Evolutionary conservation across 2,113 vertebrate genomes (phyloP).

Genomic region (Morone saxatilis): DNA sequence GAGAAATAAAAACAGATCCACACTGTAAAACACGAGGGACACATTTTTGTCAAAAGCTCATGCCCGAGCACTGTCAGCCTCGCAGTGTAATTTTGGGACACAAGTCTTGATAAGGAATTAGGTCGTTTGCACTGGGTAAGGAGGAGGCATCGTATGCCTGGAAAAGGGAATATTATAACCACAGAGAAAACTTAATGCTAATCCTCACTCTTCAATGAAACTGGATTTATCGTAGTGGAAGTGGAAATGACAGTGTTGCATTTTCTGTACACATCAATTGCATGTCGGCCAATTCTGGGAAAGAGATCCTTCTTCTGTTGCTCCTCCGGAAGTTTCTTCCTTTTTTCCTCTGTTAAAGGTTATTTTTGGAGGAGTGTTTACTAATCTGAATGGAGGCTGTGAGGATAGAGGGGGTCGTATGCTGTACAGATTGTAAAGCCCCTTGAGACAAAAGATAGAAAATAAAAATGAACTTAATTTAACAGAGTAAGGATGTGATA

Average conservation of each 20-base stretch:
- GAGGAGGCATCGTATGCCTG: background rate
- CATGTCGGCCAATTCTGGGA: too few relatives aligned
- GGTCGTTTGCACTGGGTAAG: conserved; percentile 9
- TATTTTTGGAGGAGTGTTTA: too few relatives aligned
- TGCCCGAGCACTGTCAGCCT: background rate
- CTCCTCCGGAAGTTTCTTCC: too few relatives aligned
- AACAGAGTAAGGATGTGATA: too few relatives aligned
- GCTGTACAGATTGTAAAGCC: too few relatives aligned
- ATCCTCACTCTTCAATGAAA: background rate
- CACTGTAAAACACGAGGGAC: background rate
- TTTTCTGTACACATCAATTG: too few relatives aligned
- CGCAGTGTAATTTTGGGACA: conserved; percentile 15
- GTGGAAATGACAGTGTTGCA: background rate
- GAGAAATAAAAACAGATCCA: background rate
- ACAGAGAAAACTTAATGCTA: background rate
- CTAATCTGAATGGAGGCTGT: too few relatives aligned
- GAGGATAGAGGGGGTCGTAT: too few relatives aligned
- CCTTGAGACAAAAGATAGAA: too few relatives aligned
- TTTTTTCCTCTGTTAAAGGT: too few relatives aligned
- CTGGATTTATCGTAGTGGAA: background rate
- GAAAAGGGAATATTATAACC: background rate
- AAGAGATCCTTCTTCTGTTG: too few relatives aligned
- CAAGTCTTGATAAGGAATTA: conserved; percentile 25
- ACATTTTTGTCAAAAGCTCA: background rate
- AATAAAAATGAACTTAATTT: too few relatives aligned